Percentiles rank a stretch among this genome's conserved stretches.
phyloP scores from a whole-genome alignment of 2,888 invertebrate species.

The Trissoscelio sp. region DNA sequence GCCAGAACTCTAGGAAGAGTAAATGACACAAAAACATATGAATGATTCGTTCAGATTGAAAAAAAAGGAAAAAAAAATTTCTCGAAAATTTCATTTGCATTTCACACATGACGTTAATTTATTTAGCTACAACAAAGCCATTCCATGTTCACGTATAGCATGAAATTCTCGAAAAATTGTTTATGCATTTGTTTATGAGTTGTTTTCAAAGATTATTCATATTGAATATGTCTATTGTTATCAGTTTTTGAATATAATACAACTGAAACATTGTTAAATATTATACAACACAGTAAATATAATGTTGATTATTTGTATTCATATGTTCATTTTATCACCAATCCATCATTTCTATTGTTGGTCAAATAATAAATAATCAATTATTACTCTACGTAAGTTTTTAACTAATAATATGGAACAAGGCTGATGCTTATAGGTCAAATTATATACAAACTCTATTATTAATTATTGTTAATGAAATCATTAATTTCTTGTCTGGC shows the following conservation, averaged over 20 bases:
- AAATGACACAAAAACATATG: constrained; percentile 65
- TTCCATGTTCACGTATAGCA: neutral
- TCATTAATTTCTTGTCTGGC: constrained; percentile 31
- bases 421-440: constrained; percentile 16
- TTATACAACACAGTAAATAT: too few species aligned
- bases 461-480: neutral
- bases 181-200: constrained; percentile 18
- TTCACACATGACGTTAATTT: neutral
- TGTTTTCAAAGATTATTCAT: too few species aligned
- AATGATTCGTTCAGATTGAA: constrained; percentile 49
- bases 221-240: too few species aligned
- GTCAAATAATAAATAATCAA: too few species aligned
- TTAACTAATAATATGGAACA: too few species aligned
- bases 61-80: constrained; percentile 35
- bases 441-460: constrained; percentile 27
- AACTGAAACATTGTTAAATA: too few species aligned
- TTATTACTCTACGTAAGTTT: too few species aligned
- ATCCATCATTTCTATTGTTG: too few species aligned
- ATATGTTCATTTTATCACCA: too few species aligned
- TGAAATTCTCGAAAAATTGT: constrained; percentile 36
- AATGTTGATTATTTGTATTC: too few species aligned
- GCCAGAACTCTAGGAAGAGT: constrained; percentile 58
- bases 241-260: too few species aligned
- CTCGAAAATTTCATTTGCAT: constrained; percentile 56
- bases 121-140: neutral